Evolutionary conservation across 2,113 vertebrate species (phyloP), one percentile per base, ranked within the genome.

Genomic region (Channa maculata): DNA sequence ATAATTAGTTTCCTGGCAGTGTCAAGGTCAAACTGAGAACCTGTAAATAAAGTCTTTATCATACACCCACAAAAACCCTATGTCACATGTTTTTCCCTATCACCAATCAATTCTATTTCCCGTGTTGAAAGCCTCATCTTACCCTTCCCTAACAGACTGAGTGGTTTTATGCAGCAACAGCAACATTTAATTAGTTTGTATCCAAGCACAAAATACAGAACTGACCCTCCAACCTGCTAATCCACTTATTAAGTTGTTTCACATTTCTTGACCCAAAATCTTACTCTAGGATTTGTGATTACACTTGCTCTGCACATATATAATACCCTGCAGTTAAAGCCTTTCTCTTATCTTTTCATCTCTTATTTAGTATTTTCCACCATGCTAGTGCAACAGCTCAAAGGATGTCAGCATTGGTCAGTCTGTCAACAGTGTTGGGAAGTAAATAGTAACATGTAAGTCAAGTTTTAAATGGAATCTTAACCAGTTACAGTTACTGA

Each of bases 211-310:
- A 68, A 74, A 71, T 44, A 15, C 14, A 79, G 61, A 83, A 44
- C 38, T 67, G 45, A 65, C 67, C 74, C 43, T 74, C 4, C 45
- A 79, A 77, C 58, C 76, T 61, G 67, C 9, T 71, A 77, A 83
- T 80, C 75, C 37, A 33, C 50, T 78, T 43, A 46, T n/a, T 39
- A 69, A 84, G 65, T 59, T 52, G 43, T 74, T 85, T 81, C 33
- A 72, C n/a, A 52, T 72, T 73, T 71, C 50, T 39, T 66, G 34
- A 59, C 53, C n/a, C 9, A 36, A 55, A 74, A 70, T 77, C 79
- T 34, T 77, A 41, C 41, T 72, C 4, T n/a, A 37, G 34, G 65
- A 75, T 41, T 38, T 80, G 8, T 66, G 71, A 58, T 63, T 65
- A 53, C 53, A 78, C 71, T 36, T 55, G 65, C 71, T 64, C 37